phyloP scores from a whole-genome alignment of 2,797 vertebrate species.

The Malacoctenus gilli region DNA sequence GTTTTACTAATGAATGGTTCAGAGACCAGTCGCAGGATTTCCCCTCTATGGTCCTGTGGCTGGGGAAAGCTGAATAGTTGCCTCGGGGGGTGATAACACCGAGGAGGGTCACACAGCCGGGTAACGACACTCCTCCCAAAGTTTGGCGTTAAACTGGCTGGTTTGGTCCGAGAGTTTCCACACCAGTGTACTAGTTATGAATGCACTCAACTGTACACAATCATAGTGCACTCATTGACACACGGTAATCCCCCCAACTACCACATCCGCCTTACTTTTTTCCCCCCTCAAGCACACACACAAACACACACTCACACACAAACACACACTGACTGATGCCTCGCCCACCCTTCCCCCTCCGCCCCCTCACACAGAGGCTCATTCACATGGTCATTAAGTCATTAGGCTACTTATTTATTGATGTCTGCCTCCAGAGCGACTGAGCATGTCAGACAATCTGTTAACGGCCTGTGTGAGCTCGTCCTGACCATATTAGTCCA shows the following conservation, averaged over 20 bases:
- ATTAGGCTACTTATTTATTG: constrained; percentile 78
- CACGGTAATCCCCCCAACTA: constrained; percentile 11
- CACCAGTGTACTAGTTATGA: background rate
- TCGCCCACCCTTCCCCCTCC: constrained; percentile 28
- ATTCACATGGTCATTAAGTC: constrained; percentile 75
- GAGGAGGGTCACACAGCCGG: background rate
- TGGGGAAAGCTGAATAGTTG: constrained; percentile 13
- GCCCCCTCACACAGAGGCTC: constrained; percentile 57
- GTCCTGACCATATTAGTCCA: constrained; percentile 67
- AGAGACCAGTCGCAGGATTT: constrained; percentile 13
- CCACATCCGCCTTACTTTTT: constrained; percentile 14
- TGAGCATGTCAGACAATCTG: constrained; percentile 49
- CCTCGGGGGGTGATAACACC: constrained; percentile 5
- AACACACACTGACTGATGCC: constrained; percentile 42
- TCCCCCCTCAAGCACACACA: background rate
- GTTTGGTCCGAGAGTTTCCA: background rate
- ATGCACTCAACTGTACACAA: background rate
- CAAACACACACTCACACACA: constrained; percentile 34
- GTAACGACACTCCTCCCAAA: background rate
- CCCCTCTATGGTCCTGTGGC: constrained; percentile 3
- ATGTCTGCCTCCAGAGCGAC: constrained; percentile 62
- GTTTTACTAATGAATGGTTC: constrained; percentile 16
- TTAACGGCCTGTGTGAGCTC: constrained; percentile 30
- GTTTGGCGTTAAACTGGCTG: background rate
- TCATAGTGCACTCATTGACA: constrained; percentile 12